Evolutionary conservation across 2,888 invertebrate genomes (phyloP).

Genomic region (Tanypteryx hageni): DNA sequence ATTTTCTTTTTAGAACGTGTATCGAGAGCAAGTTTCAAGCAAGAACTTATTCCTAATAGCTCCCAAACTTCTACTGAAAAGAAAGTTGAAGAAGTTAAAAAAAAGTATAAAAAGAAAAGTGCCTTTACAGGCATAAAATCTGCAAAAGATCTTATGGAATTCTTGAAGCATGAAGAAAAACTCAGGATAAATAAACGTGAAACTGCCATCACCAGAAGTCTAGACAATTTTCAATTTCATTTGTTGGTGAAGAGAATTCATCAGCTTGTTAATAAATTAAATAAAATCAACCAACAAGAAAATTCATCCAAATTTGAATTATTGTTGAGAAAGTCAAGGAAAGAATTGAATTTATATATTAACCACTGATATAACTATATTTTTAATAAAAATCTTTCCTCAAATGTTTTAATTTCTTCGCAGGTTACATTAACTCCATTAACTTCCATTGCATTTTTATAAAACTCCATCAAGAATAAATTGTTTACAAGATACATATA

Average conservation of each 20-base stretch:
- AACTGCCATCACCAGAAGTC: not conserved
- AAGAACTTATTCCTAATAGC: not conserved
- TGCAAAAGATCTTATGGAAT: not conserved
- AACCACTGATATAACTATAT: not conserved
- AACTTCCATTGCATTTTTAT: too few relatives aligned
- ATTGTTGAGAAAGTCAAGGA: not conserved
- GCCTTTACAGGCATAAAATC: not conserved
- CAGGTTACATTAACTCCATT: not conserved
- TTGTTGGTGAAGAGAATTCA: not conserved
- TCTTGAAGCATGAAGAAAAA: not conserved
- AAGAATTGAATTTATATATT: not conserved
- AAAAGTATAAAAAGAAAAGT: not conserved
- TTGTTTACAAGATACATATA: too few relatives aligned
- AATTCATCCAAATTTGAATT: not conserved
- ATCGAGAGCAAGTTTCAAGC: not conserved
- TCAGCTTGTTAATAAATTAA: not conserved
- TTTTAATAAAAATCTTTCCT: not conserved
- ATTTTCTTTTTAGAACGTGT: not conserved
- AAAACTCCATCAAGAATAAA: too few relatives aligned
- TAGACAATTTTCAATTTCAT: constrained; percentile 6
- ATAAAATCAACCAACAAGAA: not conserved
- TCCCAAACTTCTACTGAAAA: not conserved
- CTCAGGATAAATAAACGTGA: not conserved
- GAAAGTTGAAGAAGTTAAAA: not conserved
- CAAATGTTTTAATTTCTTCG: not conserved